Evolutionary conservation across 1,140 invertebrate genomes (phyloP), one percentile per base, ranked within the genome.

Genomic region (Procambarus virginalis): DNA sequence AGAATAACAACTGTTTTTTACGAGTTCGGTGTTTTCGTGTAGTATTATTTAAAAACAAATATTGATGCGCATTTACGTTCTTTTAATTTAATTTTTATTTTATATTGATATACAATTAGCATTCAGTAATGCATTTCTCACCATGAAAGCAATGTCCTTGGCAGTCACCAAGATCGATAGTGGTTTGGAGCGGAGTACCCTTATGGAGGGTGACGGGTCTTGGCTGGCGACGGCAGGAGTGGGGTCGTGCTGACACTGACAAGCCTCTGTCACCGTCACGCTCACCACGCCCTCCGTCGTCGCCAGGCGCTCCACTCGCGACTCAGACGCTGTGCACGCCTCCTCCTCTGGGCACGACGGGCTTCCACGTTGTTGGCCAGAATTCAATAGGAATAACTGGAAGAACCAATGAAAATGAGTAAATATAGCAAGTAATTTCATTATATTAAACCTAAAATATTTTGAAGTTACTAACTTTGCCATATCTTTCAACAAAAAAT

Each of bases 141-240:
- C 94, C 93, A 91, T 93, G 93, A 2, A 79, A 82, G 86, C 94
- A 95, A 78, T 92, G 93, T 14, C 95, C 95, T 84, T 94, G 92
- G 91, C 95, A 95, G 34, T 93, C 88, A 0, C 95, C 95, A 3
- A 95, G 92, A 81, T 95, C 94, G 20, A 95, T 91, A 55, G 93
- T 93, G 9, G 93, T 93, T 88, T 95, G 94, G 92, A 94, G 94
- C 5, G 94, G 94, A 17, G 95, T 95, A 17, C 94, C 94, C 14
- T 93, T 93, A 89, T 95, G 94, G 6, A 95, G 86, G 3, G 93
- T 86, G 92, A 94, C 93, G n/a, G 92, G 93, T 45, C 94, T 94
- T 1, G 93, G 92, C 86, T 93, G 93, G 81, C 94, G 90, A 86
- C 92, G 93, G 84, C 95, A 95, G 58, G 92, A 91, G 34, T 79